A percentile compares a stretch with the other conserved stretches of the same genome.
Conservation (phyloP, 1,140 invertebrate genomes). For the Euura lappo region DNA sequence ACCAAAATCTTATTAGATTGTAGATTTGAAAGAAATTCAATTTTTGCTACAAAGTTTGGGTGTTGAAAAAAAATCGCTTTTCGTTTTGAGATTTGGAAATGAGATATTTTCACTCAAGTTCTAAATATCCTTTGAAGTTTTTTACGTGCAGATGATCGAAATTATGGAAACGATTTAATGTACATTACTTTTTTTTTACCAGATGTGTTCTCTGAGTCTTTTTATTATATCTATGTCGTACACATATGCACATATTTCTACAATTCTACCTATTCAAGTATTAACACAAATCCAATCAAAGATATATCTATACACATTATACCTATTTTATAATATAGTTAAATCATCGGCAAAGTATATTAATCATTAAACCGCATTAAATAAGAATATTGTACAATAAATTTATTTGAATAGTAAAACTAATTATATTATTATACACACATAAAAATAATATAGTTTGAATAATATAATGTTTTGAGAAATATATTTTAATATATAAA, state of each 20-base stretch:
- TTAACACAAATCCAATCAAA: constrained; percentile 41
- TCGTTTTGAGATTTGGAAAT: no score
- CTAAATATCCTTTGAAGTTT: neutral
- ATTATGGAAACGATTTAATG: neutral
- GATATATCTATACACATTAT: constrained; percentile 17
- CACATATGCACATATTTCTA: constrained; percentile 14
- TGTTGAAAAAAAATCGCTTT: no score
- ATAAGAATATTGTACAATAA: no score
- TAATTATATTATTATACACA: no score
- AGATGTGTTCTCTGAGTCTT: constrained; percentile 44
- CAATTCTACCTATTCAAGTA: constrained; percentile 27
- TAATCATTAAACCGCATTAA: no score
- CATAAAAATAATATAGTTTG: neutral
- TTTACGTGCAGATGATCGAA: neutral
- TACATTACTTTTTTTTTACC: constrained; percentile 32
- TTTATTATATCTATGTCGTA: constrained; percentile 23
- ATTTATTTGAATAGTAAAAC: no score
- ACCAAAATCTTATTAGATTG: neutral
- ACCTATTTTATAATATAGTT: neutral
- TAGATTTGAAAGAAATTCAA: neutral
- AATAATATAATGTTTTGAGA: constrained; percentile 14
- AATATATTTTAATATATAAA: neutral
- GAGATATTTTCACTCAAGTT: no score
- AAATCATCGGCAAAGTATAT: neutral
- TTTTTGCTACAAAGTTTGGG: neutral